Percentiles rank a stretch among this genome's conserved stretches.
phyloP scores from a whole-genome alignment of 2,113 vertebrate genomes.

The Panurus biarmicus region DNA sequence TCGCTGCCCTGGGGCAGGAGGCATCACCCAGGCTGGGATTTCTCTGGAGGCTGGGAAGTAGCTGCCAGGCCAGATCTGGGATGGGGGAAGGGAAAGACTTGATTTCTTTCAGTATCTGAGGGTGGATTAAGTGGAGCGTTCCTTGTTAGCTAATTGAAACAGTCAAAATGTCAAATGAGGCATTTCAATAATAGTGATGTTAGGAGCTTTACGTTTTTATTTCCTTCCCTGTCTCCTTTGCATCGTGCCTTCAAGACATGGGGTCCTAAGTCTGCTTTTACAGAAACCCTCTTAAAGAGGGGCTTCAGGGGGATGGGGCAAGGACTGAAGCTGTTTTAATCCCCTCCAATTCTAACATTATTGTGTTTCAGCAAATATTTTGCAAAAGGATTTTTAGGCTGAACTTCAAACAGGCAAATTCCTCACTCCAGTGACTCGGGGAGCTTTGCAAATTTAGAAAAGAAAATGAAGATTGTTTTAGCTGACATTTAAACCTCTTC shows the following conservation, averaged over 20 bases:
- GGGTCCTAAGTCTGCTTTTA: slow-evolving; percentile 8
- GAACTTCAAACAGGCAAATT: slow-evolving; percentile 63
- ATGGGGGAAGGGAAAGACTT: slow-evolving; percentile 20
- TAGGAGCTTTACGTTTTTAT: slow-evolving; percentile 29
- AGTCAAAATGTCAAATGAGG: slow-evolving; percentile 58
- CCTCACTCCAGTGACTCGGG: slow-evolving; percentile 41
- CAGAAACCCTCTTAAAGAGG: slow-evolving; percentile 28
- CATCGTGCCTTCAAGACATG: not conserved
- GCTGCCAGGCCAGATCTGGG: not conserved
- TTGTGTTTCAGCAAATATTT: slow-evolving; percentile 73
- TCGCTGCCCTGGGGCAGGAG: not conserved
- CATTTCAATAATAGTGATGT: slow-evolving; percentile 43
- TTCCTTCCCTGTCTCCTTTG: slow-evolving; percentile 2
- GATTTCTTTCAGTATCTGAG: not conserved
- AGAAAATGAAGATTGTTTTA: slow-evolving; percentile 68
- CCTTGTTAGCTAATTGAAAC: slow-evolving; percentile 50
- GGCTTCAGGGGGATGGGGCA: not conserved
- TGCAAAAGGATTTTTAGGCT: slow-evolving; percentile 70
- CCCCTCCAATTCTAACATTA: slow-evolving; percentile 50
- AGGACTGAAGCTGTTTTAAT: slow-evolving; percentile 27
- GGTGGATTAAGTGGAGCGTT: slow-evolving; percentile 28
- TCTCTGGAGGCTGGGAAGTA: not conserved
- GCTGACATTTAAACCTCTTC: slow-evolving; percentile 69
- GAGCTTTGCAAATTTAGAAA: slow-evolving; percentile 55
- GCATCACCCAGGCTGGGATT: not conserved